phyloP scores from a whole-genome alignment of 2,888 invertebrate species.

The Strigamia crassipes region DNA sequence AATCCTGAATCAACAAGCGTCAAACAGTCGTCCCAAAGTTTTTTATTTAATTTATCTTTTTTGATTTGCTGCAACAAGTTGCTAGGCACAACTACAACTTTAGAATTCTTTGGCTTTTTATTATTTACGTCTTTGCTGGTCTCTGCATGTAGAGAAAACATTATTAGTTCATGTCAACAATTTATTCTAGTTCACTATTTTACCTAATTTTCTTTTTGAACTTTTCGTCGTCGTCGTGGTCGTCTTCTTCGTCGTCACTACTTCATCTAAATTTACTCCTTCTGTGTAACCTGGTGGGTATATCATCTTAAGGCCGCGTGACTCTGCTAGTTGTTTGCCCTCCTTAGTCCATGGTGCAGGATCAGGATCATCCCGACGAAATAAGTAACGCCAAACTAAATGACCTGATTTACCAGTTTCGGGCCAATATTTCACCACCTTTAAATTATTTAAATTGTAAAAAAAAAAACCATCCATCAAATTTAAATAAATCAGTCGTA shows the following conservation, averaged over 20 bases:
- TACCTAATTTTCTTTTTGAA: slow-evolving; percentile 8
- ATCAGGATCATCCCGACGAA: slow-evolving; percentile 75
- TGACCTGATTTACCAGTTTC: slow-evolving; percentile 77
- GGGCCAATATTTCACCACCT: slow-evolving; percentile 79
- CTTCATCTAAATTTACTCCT: neutral
- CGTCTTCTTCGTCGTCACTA: too few relatives aligned
- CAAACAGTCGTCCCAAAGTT: slow-evolving; percentile 12
- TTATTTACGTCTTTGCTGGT: too few relatives aligned
- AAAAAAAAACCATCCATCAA: neutral
- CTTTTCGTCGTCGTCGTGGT: too few relatives aligned
- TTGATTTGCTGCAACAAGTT: neutral
- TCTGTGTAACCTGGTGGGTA: neutral
- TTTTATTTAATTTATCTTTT: neutral
- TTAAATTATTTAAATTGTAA: slow-evolving; percentile 43
- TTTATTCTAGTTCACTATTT: neutral
- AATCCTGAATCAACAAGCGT: neutral
- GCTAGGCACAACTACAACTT: neutral
- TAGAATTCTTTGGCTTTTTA: neutral
- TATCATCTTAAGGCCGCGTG: slow-evolving; percentile 60
- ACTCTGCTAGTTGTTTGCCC: slow-evolving; percentile 65
- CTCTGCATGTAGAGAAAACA: neutral
- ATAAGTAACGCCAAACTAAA: slow-evolving; percentile 76
- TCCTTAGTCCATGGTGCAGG: slow-evolving; percentile 79
- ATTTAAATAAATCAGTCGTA: slow-evolving; percentile 50
- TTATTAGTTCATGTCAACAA: neutral